These are phyloP conservation scores for Struthio camelus DNA, from an alignment of 2,113 vertebrate genomes.

Conservation along the genomic window DNA sequence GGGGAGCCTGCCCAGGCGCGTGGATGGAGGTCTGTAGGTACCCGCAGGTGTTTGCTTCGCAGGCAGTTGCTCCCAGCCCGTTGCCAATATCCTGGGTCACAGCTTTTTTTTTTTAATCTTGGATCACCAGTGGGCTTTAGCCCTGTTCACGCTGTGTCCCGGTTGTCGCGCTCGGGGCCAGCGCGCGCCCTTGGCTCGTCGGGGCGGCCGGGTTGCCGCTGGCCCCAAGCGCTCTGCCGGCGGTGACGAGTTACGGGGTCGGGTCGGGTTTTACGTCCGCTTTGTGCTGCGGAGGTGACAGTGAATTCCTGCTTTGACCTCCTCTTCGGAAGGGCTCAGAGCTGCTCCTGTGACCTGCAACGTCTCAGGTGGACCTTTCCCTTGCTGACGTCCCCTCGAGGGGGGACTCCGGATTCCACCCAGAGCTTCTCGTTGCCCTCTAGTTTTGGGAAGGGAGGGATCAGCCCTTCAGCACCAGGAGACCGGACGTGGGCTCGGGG, in stretches of 20 bases:
- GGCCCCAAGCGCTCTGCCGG: not conserved
- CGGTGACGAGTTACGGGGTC: not conserved
- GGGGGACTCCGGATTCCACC: not conserved
- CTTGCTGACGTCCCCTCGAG: not conserved
- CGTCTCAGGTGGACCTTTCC: not conserved
- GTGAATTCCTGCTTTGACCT: not conserved
- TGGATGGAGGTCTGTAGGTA: rapidly evolving
- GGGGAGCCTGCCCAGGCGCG: not conserved
- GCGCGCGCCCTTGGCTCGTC: not conserved
- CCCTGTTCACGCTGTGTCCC: not conserved
- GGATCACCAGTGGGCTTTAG: not conserved
- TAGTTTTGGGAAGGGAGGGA: not conserved
- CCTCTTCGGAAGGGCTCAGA: not conserved
- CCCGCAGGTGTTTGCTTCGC: not conserved
- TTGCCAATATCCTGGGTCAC: not conserved
- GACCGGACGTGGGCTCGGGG: not conserved
- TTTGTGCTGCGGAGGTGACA: not conserved
- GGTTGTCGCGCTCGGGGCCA: not conserved
- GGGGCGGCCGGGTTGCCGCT: not conserved
- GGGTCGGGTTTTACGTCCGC: not conserved
- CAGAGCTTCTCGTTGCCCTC: not conserved
- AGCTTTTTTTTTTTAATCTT: not conserved
- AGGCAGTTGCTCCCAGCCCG: not conserved
- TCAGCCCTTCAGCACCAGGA: not conserved
- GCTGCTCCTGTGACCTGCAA: not conserved